Base-by-base conservation (phyloP, 2,797 vertebrate genomes). In the Sebastiscus tertius region DNA sequence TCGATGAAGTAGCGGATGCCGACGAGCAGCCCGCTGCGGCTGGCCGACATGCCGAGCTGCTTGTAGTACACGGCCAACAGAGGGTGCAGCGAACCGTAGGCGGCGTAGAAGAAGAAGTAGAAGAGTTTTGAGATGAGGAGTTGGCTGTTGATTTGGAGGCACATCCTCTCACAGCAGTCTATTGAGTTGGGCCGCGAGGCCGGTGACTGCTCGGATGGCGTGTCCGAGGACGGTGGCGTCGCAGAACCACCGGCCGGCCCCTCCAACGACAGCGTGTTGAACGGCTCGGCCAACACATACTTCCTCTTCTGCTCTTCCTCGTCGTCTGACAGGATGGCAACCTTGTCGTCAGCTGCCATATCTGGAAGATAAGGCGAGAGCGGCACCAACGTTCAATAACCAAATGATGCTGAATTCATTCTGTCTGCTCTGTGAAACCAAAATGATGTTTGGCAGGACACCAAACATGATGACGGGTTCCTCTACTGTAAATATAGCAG, bases 1-100 rank as follows among this genome's bases (percentile, higher is more conserved):
- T 99, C 99, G 13, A 99, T 99, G 65, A 99, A 99, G 93, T 99
- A 99, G 16, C 98, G 95, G 79, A 99, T 99, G 58, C 99, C 99
- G 5, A 99, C 97, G 1, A 99, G 92, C 60, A 99, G 94, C 33
- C 99, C 99, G 0, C 97, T 97, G 91, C 98, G 97, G 88, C 96
- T 97, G 62, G 98, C 95, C 1, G 96, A 95, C 97, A 99, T 97
- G 20, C 99, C 99, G 62, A 99, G 96, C 92, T 99, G 98, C 82
- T 98, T 99, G 80, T 98, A 99, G 89, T 98, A 99, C 3, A 99
- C 95, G 0, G 98, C 96, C 83, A 99, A 93, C 85, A 99, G 95
- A 0, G 99, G 99, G 88, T 99, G 98, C 16, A 99, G 96, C 0
- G 99, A 99, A 81, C 99, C 99, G 20, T 99, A 99, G 0, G 98